Evolutionary conservation across 1,140 invertebrate genomes (phyloP), one percentile per base, ranked within the genome.

Genomic region (Homalodisca vitripennis): DNA sequence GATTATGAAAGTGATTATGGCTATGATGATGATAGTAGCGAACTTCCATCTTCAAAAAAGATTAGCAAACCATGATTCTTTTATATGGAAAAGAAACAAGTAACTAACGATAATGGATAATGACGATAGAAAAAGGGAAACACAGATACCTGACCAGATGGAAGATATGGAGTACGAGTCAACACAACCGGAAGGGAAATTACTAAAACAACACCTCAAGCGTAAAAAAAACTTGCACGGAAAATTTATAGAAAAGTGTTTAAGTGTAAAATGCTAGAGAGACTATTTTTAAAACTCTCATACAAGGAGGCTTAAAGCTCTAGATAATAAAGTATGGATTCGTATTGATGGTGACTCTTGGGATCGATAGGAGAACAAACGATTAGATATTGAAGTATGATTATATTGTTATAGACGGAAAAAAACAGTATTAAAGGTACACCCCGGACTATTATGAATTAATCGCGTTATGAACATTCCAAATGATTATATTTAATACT

Each of bases 1-100:
- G 55, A 60, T 3, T 60, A 26, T 60, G 27, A 60, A 10, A 60
- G 55, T 30, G 55, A 60, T 29, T 60, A 60, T 60, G 55, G 29
- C 12, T 60, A 60, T 60, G 55, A 27, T 29, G 55, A 60, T 27
- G 55, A 29, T 26, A 30, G 1, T 60, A 24, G 10, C 12, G 22
- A 60, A 14, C 27, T 10, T 27, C 26, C 22, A 3, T 1, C n/a
- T 6, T 26, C 24, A 27, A 60, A 60, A n/a, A 60, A 13, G 27
- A 6, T 29, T 29, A 60, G 55, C 55, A 53, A 20, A 27, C 29
- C 26, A 26, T 53, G 12, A 53, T 53, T 17, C 48, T n/a, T n/a
- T 14, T 14, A 53, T 22, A 22, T 17, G 22, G 22, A 53, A 53
- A 53, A 12, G 3, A 20, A 53, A 41, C 6, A 10, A 41, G 34